Evolutionary conservation across 2,113 vertebrate species (phyloP), one percentile per base, ranked within the genome.

Genomic region (Camelus dromedarius): DNA sequence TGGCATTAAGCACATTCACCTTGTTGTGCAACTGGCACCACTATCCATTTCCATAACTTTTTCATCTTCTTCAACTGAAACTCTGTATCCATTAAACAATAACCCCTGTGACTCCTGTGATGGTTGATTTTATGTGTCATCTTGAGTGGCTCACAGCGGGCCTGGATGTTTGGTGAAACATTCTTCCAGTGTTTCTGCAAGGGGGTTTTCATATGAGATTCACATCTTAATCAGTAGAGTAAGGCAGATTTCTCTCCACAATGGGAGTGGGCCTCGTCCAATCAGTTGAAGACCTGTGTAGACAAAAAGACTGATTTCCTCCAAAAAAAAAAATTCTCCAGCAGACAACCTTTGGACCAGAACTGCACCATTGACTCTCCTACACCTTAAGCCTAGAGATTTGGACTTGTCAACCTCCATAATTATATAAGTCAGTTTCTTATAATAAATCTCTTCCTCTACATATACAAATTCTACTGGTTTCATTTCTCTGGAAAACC

Each of bases 401-500:
- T 88, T 56, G 22, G 30, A 60, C n/a, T 58, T 66, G 8, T 3
- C 28, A 54, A 3, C 20, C 62, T 56, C 69, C 11, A 2, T 35
- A 79, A 42, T 60, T 75, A 35, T 9, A 77, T 26, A 16, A 89
- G 18, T 9, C 20, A 83, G 42, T 91, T 72, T 38, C 32, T 73
- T 84, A 46, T 79, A 46, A 93, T n/a, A 52, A 56, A 38, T 77
- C 35, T 77, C 19, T 81, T 64, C 66, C 18, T 58, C 5, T 56
- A 26, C 73, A 56, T n/a, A 48, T 38, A 64, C 1, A 69, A 22
- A 50, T 77, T 38, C 20, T 46, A 73, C 8, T 77, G 58, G 8
- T 82, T 93, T 35, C 92, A 26, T 58, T 69, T 96, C 64, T 90
- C 32, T 91, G 26, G 58, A 82, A 48, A 38, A 30, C 24, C 18